Evolutionary conservation across 2,888 invertebrate genomes (phyloP).

Genomic region (Chaetoderma sp.): DNA sequence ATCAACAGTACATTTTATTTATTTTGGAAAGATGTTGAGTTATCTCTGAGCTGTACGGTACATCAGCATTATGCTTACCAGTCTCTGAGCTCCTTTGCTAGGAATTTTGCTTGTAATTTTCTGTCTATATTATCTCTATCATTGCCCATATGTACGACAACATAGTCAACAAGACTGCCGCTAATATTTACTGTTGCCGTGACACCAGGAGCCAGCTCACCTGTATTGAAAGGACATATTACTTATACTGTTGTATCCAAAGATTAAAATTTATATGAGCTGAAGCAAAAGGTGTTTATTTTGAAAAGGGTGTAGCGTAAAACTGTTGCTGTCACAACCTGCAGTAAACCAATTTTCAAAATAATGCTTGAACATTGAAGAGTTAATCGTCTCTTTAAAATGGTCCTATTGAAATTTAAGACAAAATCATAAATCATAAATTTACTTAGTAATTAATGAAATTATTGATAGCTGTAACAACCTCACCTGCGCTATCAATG

Average conservation of each 20-base stretch:
- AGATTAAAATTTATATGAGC: background rate
- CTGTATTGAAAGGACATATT: constrained; percentile 39
- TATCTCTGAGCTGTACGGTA: no score
- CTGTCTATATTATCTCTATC: constrained; percentile 68
- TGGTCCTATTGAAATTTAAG: no score
- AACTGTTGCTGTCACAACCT: no score
- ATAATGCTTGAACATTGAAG: no score
- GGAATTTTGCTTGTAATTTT: constrained; percentile 63
- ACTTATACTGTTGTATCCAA: background rate
- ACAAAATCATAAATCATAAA: background rate
- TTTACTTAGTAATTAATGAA: background rate
- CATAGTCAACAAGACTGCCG: constrained; percentile 66
- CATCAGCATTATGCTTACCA: no score
- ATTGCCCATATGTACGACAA: constrained; percentile 71
- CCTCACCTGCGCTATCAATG: no score
- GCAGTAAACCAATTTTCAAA: no score
- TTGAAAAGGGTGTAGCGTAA: background rate
- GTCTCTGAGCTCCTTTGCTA: constrained; percentile 57
- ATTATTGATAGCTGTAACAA: no score
- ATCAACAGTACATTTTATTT: no score
- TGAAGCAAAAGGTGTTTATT: no score
- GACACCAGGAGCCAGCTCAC: constrained; percentile 69
- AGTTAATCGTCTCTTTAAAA: no score
- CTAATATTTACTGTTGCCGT: constrained; percentile 67
- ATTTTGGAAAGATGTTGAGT: no score